Conservation (phyloP, 2,113 vertebrate species). For the Hypanus sabinus region DNA sequence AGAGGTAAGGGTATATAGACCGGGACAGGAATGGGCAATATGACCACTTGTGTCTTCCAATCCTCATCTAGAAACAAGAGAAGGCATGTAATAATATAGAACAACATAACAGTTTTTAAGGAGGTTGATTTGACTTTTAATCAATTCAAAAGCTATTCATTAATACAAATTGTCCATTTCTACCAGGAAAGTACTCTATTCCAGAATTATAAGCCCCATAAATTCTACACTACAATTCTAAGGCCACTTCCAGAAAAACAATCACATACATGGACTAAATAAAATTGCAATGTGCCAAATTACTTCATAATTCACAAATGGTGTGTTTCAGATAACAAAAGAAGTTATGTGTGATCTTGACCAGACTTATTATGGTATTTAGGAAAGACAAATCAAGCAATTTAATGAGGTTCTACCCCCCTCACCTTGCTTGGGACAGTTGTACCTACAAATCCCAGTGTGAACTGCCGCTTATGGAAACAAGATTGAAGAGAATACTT, state of each 20-base stretch:
- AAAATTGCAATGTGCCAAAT: not conserved
- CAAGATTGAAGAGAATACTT: not conserved
- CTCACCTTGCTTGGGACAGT: not conserved
- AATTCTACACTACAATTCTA: not conserved
- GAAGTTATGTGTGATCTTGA: not conserved
- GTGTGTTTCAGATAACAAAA: too few relatives aligned
- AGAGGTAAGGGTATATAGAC: slow-evolving; percentile 86
- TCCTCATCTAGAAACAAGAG: slow-evolving; percentile 21
- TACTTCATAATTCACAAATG: not conserved
- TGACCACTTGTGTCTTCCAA: slow-evolving; percentile 58
- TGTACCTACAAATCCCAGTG: not conserved
- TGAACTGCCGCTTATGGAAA: not conserved
- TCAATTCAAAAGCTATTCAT: not conserved
- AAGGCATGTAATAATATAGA: not conserved
- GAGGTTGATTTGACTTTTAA: not conserved
- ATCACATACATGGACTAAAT: not conserved
- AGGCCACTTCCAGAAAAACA: not conserved
- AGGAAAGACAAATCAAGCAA: not conserved
- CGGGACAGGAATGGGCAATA: slow-evolving; percentile 85
- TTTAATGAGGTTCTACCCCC: not conserved
- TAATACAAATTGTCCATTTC: not conserved
- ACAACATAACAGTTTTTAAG: not conserved
- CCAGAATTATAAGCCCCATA: not conserved
- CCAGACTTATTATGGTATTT: not conserved
- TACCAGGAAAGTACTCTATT: not conserved